A percentile compares a stretch with the other conserved stretches of the same genome.
Evolutionary conservation across 2,797 vertebrate genomes (phyloP).

Genomic region (Sebastes umbrosus): DNA sequence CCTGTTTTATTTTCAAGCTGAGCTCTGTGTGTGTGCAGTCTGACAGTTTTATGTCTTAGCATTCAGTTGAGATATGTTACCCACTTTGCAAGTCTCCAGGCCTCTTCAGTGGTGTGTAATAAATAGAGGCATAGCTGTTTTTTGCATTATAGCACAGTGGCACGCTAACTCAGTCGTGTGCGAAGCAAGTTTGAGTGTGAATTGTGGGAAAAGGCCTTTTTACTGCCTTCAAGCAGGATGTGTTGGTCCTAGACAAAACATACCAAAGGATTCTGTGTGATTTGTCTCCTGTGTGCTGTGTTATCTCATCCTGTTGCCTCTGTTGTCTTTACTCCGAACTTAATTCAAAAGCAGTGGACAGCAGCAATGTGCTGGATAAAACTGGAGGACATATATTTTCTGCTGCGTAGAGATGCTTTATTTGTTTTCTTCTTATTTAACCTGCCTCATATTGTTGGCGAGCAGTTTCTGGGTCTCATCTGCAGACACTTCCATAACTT

Average conservation of each 20-base stretch:
- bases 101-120: constrained; percentile 10
- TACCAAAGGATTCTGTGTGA: constrained; percentile 67
- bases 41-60: constrained; percentile 35
- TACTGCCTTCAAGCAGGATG: constrained; percentile 66
- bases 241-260: constrained; percentile 72
- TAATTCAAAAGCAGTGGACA: constrained; percentile 45
- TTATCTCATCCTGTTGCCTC: constrained; percentile 67
- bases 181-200: constrained; percentile 12
- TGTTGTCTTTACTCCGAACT: constrained; percentile 60
- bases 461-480: background rate
- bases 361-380: constrained; percentile 23
- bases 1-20: constrained; percentile 10
- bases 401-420: constrained; percentile 12
- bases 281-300: constrained; percentile 58
- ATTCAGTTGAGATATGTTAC: constrained; percentile 9
- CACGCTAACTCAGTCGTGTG: background rate
- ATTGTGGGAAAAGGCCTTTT: constrained; percentile 55
- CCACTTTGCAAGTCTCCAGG: constrained; percentile 23
- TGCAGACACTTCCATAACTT: background rate
- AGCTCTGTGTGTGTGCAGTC: background rate
- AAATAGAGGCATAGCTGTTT: background rate
- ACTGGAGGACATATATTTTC: background rate
- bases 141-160: background rate
- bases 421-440: constrained; percentile 33
- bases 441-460: background rate